Percentiles rank a stretch among this genome's conserved stretches.
These are phyloP conservation scores for Marmota flaviventris DNA, from an alignment of 2,113 vertebrate genomes.

Conservation along the genomic window DNA sequence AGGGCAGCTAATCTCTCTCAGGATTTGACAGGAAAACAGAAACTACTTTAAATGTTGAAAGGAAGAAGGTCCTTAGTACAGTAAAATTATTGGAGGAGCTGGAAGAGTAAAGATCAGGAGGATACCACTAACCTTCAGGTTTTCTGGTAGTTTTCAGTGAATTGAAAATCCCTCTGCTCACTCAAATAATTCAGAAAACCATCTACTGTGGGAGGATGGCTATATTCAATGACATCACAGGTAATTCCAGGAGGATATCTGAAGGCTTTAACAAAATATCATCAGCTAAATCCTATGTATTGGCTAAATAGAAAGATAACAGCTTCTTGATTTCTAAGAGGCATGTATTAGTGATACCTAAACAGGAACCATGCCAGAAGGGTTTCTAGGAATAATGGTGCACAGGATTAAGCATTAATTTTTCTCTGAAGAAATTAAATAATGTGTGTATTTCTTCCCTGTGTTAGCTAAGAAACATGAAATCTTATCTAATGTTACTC, in stretches of 20 bases:
- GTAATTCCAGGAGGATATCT: neutral
- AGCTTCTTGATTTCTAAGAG: neutral
- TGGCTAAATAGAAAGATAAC: neutral
- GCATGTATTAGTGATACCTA: neutral
- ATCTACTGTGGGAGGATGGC: neutral
- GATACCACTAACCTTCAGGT: neutral
- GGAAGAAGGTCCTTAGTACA: neutral
- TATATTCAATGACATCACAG: neutral
- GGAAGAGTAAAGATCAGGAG: neutral
- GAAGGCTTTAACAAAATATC: neutral
- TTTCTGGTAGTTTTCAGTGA: neutral
- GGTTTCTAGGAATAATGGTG: neutral
- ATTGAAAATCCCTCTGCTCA: neutral
- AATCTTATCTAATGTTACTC: neutral
- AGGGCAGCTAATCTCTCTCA: neutral
- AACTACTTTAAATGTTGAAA: neutral
- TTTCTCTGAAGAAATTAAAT: neutral
- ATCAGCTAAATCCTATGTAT: neutral
- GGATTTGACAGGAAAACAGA: neutral
- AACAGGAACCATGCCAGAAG: neutral
- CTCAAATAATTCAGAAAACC: neutral
- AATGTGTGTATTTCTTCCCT: neutral
- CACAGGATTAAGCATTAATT: neutral
- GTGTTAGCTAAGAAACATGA: neutral
- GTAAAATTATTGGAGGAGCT: neutral